Evolutionary conservation across 2,888 invertebrate species (phyloP).

Genomic region (Entomobrya multifasciata): DNA sequence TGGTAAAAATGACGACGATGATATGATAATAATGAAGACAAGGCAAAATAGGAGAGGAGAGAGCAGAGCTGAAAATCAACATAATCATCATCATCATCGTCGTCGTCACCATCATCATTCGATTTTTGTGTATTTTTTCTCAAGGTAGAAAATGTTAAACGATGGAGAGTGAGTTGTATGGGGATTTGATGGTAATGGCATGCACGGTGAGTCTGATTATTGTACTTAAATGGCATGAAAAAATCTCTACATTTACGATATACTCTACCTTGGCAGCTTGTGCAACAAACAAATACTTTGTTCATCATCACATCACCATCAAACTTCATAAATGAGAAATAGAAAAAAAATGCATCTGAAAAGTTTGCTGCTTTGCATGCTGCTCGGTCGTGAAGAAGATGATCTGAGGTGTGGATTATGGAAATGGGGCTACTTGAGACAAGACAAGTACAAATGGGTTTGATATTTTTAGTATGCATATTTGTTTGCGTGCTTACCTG

Average conservation of each 20-base stretch:
- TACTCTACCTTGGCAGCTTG: not conserved
- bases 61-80: not conserved
- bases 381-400: not conserved
- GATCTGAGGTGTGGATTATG: not conserved
- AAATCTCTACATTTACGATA: not conserved
- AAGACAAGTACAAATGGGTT: not conserved
- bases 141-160: not conserved
- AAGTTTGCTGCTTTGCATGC: too few relatives aligned
- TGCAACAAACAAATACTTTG: not conserved
- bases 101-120: not conserved
- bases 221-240: slow-evolving; percentile 2
- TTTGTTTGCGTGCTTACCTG: slow-evolving; percentile 66
- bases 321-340: too few relatives aligned
- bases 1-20: not conserved
- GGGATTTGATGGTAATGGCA: not conserved
- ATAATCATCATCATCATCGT: slow-evolving; percentile 3
- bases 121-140: not conserved
- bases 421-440: slow-evolving; percentile 7
- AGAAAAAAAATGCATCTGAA: too few relatives aligned
- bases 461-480: too few relatives aligned
- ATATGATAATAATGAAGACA: not conserved
- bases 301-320: too few relatives aligned
- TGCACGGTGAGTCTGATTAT: not conserved
- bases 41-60: not conserved
- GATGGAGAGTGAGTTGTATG: not conserved